Evolutionary conservation across 2,888 invertebrate genomes (phyloP), one percentile per base, ranked within the genome.

Genomic region (Muscina levida): DNA sequence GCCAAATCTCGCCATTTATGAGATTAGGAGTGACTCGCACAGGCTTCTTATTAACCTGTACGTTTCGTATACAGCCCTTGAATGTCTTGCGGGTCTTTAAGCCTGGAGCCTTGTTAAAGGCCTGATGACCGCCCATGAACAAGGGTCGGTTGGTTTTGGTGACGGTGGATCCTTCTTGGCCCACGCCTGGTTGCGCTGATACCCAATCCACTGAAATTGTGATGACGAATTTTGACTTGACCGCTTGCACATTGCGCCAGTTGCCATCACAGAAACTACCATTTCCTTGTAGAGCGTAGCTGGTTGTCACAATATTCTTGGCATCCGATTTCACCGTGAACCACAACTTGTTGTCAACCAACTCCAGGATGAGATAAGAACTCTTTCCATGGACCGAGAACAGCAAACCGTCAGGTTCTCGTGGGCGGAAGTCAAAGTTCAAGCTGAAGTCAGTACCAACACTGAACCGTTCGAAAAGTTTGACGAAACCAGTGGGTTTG

Each of bases 221-320:
- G 4, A 98, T 95, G 19, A 97, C 95, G 89, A 97, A 97, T 90
- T 96, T 96, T n/a, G 95, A 95, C 90, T 98, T 98, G 37, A 95
- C 93, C 67, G 95, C 97, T 94, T 92, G 84, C 82, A 92, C 96
- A 75, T 93, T 94, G 88, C 99, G 98, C 98, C 98, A 99, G 72
- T 96, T 92, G 62, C 99, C 98, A 90, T 99, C 97, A 88, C 99
- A 99, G 80, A 98, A 93, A 85, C 94, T 93, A 78, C 93, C 92
- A 66, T 93, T 92, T 57, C 93, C 92, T 39, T 93, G 93, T 0
- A 94, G 91, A 68, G 92, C 92, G 88, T 94, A 97, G 22, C 92
- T 93, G 1, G 97, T 94, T 5, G 85, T 82, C 1, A 93, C 93
- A 85, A 96, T 94, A 1, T 94, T 93, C 8, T 97, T 97, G 83